Evolutionary conservation across 2,113 vertebrate species (phyloP), one percentile per base, ranked within the genome.

Genomic region (Rafetus swinhoei): DNA sequence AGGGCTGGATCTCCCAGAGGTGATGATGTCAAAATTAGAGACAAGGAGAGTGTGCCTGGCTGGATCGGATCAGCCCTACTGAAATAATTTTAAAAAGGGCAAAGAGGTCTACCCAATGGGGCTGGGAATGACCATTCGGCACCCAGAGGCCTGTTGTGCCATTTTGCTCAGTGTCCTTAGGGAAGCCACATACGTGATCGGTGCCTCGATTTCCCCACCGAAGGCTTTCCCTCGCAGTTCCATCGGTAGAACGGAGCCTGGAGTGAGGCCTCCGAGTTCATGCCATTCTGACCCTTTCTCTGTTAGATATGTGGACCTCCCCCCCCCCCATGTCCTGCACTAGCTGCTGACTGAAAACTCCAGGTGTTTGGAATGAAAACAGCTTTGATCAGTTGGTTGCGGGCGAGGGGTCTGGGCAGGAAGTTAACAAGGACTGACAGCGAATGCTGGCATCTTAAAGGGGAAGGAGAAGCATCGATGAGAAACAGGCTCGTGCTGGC

Each of bases 1-100:
- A 81, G 85, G 81, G 81, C 76, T 74, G 83, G 60, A 3, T 50
- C 27, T 88, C 84, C 84, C 55, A 21, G 74, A 86, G 83, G 86
- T 79, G 79, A 95, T 35, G 84, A 84, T 84, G 87, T 69, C 81
- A 94, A 96, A 82, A 96, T 90, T 88, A 93, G 81, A 85, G 57
- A 62, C 59, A 65, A 0, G 0, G 62, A 27, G 45, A 35, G 35
- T 54, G 77, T 59, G 9, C 69, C 32, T 92, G 45, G 52, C 35
- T 54, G 35, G 45, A 86, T 39, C 13, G 59, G 89, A 56, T 0
- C 1, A 9, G 90, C 87, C 53, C 62, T 25, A 32, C 0, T 0
- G 21, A 50, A 77, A 45, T 77, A 77, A 77, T 77, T 50, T 25
- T 15, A 50, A 50, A 39, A 77, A 77, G 24, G 25, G 45, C 45